Evolutionary conservation across 1,140 invertebrate genomes (phyloP).

Genomic region (Camponotus pennsylvanicus): DNA sequence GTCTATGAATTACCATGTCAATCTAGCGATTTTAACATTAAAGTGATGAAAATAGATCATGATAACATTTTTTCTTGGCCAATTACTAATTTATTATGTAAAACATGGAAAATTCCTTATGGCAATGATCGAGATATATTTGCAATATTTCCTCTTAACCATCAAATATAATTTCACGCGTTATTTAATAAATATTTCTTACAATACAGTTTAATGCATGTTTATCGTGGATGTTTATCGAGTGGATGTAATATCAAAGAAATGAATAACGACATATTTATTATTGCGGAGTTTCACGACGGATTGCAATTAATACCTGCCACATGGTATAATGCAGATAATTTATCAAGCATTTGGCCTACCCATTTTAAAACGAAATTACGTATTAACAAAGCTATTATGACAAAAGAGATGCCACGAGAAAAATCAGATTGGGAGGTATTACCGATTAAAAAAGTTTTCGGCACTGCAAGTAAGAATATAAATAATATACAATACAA

Average conservation of each 20-base stretch:
- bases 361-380: slow-evolving; percentile 15
- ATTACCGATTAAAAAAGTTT: neutral
- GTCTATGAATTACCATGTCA: too few relatives aligned
- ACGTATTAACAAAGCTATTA: slow-evolving; percentile 5
- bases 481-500: neutral
- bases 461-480: neutral
- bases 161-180: too few relatives aligned
- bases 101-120: too few relatives aligned
- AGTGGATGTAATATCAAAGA: neutral
- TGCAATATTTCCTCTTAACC: too few relatives aligned
- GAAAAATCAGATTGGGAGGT: slow-evolving; percentile 13
- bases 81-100: too few relatives aligned
- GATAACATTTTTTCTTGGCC: too few relatives aligned
- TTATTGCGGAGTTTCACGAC: slow-evolving; percentile 15
- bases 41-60: too few relatives aligned
- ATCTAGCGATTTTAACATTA: too few relatives aligned
- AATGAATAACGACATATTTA: neutral
- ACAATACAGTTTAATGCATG: too few relatives aligned
- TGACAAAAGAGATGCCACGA: neutral
- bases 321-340: neutral
- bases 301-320: neutral
- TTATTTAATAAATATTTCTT: too few relatives aligned
- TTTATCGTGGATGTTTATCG: too few relatives aligned
- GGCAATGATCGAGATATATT: too few relatives aligned
- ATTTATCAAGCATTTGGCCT: neutral